A percentile compares a stretch with the other conserved stretches of the same genome.
Conservation (phyloP, 2,113 vertebrate genomes). For the Polyodon spathula region DNA sequence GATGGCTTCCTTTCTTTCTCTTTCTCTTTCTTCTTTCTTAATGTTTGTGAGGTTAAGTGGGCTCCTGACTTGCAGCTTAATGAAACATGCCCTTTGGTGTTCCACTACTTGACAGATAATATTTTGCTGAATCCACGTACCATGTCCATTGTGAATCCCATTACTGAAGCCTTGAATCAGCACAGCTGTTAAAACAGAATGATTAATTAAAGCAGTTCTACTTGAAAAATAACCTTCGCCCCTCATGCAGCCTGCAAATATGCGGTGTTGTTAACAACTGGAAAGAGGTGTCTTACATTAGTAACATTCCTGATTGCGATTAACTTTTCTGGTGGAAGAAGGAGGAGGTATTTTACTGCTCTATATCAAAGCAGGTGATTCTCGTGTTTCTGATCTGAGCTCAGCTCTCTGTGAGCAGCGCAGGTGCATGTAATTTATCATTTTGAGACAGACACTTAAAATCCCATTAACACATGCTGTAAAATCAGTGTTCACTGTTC, state of each 20-base stretch:
- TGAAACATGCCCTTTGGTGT: conserved; percentile 51
- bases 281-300: conserved; percentile 43
- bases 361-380: conserved; percentile 51
- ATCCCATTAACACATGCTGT: conserved; percentile 46
- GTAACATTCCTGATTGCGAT: conserved; percentile 39
- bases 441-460: conserved; percentile 47
- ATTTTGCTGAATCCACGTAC: conserved; percentile 54
- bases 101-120: conserved; percentile 58
- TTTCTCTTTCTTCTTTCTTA: conserved; percentile 14
- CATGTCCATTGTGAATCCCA: conserved; percentile 59
- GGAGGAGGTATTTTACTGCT: conserved; percentile 37
- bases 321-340: conserved; percentile 20
- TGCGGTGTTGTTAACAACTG: conserved; percentile 40
- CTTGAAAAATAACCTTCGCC: conserved; percentile 83
- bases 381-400: conserved; percentile 48
- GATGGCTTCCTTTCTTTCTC: conserved; percentile 10
- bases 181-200: conserved; percentile 96
- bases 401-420: conserved; percentile 40
- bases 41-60: conserved; percentile 9
- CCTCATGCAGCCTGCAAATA: conserved; percentile 24
- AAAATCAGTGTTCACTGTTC: conserved; percentile 34
- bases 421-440: conserved; percentile 62
- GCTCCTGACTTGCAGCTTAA: conserved; percentile 39
- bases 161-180: conserved; percentile 60
- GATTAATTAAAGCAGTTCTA: conserved; percentile 98